These are phyloP conservation scores for Brachionus rotundiformis DNA, from an alignment of 1,140 invertebrate species.

Conservation along the genomic window DNA sequence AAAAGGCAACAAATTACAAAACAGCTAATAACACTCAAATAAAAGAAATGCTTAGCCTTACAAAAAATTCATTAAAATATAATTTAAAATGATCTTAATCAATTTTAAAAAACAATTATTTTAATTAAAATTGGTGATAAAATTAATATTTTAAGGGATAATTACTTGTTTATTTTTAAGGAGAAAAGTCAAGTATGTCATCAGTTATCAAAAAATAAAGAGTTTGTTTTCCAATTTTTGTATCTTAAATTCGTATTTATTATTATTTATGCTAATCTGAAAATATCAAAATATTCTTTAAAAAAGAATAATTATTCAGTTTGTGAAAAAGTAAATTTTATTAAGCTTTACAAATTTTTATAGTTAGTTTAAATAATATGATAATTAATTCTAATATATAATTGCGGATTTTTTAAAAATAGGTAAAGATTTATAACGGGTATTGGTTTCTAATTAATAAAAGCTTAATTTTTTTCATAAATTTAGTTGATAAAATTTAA, in stretches of 20 bases:
- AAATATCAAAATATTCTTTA: not conserved
- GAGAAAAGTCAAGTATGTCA: not conserved
- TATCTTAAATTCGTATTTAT: not conserved
- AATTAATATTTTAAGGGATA: no score
- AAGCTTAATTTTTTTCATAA: not conserved
- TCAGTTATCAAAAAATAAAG: not conserved
- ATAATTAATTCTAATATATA: not conserved
- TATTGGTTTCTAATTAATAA: not conserved
- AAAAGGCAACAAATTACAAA: not conserved
- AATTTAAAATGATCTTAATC: no score
- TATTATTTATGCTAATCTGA: not conserved
- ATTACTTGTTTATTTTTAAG: slow-evolving; percentile 16
- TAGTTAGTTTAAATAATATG: not conserved
- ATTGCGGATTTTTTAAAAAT: not conserved
- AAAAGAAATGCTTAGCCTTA: slow-evolving; percentile 29
- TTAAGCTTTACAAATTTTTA: not conserved
- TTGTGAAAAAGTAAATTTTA: not conserved
- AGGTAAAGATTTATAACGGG: not conserved
- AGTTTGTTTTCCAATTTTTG: not conserved
- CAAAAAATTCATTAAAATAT: no score
- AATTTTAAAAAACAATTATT: no score
- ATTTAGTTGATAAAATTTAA: not conserved
- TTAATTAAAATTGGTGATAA: no score
- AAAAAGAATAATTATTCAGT: not conserved
- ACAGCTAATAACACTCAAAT: not conserved